phyloP scores from a whole-genome alignment of 2,113 vertebrate genomes.

The Eudyptes chrysolophus region DNA sequence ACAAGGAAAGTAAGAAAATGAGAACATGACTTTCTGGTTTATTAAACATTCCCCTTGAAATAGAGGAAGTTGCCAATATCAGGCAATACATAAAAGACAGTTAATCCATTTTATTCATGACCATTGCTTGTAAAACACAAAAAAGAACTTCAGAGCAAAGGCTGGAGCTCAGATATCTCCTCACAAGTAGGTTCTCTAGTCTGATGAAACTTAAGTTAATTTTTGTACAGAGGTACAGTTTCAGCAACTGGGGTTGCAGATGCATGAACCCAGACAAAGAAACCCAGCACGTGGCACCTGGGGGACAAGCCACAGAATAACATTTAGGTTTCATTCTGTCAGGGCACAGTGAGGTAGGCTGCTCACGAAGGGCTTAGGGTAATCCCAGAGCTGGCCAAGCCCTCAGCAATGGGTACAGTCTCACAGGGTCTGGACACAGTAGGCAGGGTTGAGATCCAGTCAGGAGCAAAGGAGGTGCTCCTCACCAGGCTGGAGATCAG shows the following conservation, averaged over 20 bases:
- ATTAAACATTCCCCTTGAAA: neutral
- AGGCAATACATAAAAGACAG: neutral
- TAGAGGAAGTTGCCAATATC: neutral
- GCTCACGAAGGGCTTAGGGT: neutral
- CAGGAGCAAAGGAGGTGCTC: neutral
- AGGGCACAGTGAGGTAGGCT: neutral
- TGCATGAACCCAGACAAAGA: neutral
- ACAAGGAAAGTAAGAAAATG: neutral
- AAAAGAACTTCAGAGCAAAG: neutral
- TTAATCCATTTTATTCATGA: neutral
- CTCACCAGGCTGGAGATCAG: neutral
- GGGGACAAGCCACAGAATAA: neutral
- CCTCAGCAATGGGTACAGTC: accelerated
- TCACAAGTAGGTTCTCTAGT: neutral
- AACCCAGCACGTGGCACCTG: accelerated
- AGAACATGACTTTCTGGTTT: neutral
- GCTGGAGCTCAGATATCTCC: neutral
- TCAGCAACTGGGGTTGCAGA: neutral
- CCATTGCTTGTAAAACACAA: neutral
- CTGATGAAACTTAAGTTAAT: neutral
- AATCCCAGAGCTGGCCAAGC: neutral
- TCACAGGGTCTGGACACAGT: neutral
- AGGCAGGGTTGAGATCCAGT: neutral
- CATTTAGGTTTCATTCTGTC: neutral
- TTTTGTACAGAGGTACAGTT: neutral